Conservation (phyloP, 53 echinoderm and acorn worm species). For the Hippasteria phrygiana region DNA sequence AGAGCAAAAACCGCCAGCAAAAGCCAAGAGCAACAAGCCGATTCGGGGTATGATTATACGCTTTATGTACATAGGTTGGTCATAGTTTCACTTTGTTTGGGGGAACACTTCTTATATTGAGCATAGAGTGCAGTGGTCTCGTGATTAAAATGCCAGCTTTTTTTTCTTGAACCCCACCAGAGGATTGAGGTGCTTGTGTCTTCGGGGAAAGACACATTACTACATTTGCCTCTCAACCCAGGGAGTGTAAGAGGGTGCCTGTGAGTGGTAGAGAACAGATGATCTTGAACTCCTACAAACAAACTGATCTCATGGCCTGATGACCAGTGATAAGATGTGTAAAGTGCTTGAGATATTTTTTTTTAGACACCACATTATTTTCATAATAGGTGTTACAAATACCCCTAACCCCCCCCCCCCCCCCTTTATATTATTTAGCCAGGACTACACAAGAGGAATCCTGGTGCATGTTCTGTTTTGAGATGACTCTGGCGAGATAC, state of each 20-base stretch:
- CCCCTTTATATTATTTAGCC: conserved; percentile 71
- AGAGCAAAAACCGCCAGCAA: conserved; percentile 69
- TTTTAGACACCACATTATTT: too few species aligned
- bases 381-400: neutral
- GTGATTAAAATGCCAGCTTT: neutral
- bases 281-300: too few species aligned
- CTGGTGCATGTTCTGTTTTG: conserved; percentile 94
- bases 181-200: neutral
- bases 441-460: conserved; percentile 71
- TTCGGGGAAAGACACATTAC: too few species aligned
- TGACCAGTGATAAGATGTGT: too few species aligned
- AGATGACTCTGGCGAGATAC: conserved; percentile 59
- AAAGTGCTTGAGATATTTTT: too few species aligned
- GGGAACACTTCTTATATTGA: neutral
- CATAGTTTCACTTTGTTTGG: neutral
- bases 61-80: too few species aligned
- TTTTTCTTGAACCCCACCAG: neutral
- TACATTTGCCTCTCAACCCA: too few species aligned
- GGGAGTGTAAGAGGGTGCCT: too few species aligned
- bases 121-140: too few species aligned
- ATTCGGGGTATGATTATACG: conserved; percentile 32
- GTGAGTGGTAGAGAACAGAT: too few species aligned
- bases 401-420: neutral
- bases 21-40: conserved; percentile 60
- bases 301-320: too few species aligned